These are phyloP conservation scores for Hucho hucho DNA, from an alignment of 2,113 vertebrate genomes.

Conservation along the genomic window DNA sequence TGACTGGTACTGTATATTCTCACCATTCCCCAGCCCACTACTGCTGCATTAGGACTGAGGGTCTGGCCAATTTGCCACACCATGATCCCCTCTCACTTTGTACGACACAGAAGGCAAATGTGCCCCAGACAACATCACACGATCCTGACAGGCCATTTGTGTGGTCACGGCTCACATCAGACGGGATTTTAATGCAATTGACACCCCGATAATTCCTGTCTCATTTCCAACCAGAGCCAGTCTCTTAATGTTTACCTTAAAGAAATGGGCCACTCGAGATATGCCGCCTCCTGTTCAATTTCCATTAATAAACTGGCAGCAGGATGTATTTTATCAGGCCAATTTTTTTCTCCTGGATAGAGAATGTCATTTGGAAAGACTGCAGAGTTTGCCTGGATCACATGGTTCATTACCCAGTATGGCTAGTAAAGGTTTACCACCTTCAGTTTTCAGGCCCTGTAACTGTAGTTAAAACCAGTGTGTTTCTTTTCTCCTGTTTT, in stretches of 20 bases:
- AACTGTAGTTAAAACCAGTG: conserved; percentile 14
- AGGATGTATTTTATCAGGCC: neutral
- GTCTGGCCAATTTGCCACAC: neutral
- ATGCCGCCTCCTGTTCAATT: conserved; percentile 19
- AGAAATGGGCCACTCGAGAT: conserved; percentile 40
- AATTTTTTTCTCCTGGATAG: too few species aligned
- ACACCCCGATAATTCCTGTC: neutral
- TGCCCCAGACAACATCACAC: conserved; percentile 12
- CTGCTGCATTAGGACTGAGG: neutral
- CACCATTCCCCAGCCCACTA: too few species aligned
- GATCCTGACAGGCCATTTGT: conserved; percentile 10
- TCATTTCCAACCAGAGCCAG: conserved; percentile 6
- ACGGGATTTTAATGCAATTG: conserved; percentile 14
- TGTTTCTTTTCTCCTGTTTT: conserved; percentile 36
- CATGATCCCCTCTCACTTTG: neutral
- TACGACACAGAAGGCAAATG: neutral
- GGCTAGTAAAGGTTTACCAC: neutral
- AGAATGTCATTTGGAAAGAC: too few species aligned
- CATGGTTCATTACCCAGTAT: conserved; percentile 10
- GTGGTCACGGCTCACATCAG: conserved; percentile 22
- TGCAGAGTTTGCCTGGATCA: too few species aligned
- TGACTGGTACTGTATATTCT: too few species aligned
- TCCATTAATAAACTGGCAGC: conserved; percentile 1
- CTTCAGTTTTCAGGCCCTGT: conserved; percentile 8
- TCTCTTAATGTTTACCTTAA: conserved; percentile 20